Evolutionary conservation across 2,888 invertebrate genomes (phyloP).

Genomic region (Leptopterna dolabrata): DNA sequence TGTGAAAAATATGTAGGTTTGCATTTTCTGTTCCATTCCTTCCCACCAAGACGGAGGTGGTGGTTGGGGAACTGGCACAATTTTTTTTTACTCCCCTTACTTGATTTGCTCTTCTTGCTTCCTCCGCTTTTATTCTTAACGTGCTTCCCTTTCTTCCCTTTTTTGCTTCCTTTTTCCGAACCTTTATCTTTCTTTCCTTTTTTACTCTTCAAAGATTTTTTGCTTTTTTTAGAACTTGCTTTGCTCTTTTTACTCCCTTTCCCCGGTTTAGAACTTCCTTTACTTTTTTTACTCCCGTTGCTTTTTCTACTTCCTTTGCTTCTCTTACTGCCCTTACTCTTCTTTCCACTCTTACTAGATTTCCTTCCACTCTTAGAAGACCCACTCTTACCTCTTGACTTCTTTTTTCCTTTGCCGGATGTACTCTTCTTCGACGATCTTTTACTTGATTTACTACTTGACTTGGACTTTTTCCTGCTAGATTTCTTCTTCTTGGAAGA

Average conservation of each 20-base stretch:
- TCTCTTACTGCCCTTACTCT: not conserved
- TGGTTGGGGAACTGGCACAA: not conserved
- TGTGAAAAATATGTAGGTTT: conserved; percentile 13
- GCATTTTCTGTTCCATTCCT: not conserved
- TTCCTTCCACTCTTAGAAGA: not conserved
- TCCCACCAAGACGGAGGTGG: conserved; percentile 11
- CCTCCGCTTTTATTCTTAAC: not conserved
- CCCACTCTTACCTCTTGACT: not conserved
- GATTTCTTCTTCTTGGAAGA: not conserved
- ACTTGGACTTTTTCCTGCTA: not conserved
- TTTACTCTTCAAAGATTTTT: not conserved
- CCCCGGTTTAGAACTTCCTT: not conserved
- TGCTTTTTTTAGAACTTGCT: not conserved
- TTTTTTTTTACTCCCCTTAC: not conserved
- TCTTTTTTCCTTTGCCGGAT: not conserved
- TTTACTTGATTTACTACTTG: not conserved
- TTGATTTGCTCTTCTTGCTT: not conserved
- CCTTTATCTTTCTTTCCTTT: not conserved
- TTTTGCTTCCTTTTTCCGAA: not conserved
- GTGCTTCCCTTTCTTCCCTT: not conserved
- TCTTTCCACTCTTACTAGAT: not conserved
- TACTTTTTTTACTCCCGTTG: not conserved
- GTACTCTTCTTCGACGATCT: not conserved
- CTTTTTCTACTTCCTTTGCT: not conserved
- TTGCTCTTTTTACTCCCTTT: not conserved